Conservation (phyloP, 2,888 invertebrate genomes). For the Luperina testacea region DNA sequence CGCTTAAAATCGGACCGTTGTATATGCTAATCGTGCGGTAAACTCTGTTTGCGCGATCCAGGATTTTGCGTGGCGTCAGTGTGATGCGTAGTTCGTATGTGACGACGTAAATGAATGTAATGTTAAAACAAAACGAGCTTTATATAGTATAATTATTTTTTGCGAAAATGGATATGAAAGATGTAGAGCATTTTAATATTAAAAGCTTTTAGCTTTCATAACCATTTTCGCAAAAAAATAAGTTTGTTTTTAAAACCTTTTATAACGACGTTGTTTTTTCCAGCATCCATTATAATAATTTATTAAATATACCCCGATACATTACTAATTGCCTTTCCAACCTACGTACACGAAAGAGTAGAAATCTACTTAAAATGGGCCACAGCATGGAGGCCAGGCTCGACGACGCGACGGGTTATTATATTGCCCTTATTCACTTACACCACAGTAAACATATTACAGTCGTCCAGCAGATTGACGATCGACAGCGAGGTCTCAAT, state of each 20-base stretch:
- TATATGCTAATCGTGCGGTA: too few species aligned
- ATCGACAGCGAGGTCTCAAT: not conserved
- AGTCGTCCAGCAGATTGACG: not conserved
- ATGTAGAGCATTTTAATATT: not conserved
- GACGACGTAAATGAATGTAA: too few species aligned
- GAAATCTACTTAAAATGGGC: not conserved
- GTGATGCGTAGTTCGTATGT: too few species aligned
- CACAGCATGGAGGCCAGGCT: not conserved
- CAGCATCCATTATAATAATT: not conserved
- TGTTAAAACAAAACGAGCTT: too few species aligned
- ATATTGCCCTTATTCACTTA: not conserved
- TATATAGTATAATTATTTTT: too few species aligned
- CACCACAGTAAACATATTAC: constrained; percentile 11
- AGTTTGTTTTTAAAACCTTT: too few species aligned
- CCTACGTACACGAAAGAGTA: not conserved
- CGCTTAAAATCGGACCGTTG: too few species aligned
- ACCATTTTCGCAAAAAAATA: too few species aligned
- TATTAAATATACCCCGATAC: not conserved
- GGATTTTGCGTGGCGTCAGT: too few species aligned
- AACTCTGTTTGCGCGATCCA: too few species aligned
- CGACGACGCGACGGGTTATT: not conserved
- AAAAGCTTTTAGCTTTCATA: not conserved
- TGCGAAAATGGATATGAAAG: not conserved
- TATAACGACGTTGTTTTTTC: not conserved
- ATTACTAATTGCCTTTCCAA: not conserved